phyloP scores from a whole-genome alignment of 2,888 invertebrate genomes.

The Kryphioiulus occultus region DNA sequence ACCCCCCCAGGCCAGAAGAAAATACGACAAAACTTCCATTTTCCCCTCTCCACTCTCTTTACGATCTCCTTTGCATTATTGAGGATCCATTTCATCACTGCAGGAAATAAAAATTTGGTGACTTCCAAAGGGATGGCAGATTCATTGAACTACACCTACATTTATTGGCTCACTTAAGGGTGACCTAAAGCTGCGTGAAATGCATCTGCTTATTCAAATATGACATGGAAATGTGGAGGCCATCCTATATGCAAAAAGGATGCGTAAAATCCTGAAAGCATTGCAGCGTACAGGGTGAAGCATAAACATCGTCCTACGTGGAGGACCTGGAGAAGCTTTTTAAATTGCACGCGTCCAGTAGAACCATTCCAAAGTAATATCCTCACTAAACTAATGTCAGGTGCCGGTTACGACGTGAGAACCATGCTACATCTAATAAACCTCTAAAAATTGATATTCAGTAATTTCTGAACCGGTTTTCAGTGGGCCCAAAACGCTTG shows the following conservation, averaged over 20 bases:
- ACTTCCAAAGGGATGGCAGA: not conserved
- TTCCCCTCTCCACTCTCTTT: not conserved
- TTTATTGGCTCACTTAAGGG: conserved; percentile 39
- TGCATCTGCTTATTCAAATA: conserved; percentile 1
- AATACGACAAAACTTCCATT: not conserved
- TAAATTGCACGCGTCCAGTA: too few relatives aligned
- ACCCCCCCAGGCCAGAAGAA: not conserved
- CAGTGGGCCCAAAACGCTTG: too few relatives aligned
- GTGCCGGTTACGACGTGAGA: too few relatives aligned
- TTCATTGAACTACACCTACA: conserved; percentile 32
- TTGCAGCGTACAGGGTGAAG: not conserved
- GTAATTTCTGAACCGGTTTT: too few relatives aligned
- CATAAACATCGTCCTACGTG: too few relatives aligned
- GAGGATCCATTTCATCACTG: conserved; percentile 39
- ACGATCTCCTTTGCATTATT: conserved; percentile 35
- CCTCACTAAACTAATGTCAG: too few relatives aligned
- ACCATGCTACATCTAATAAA: too few relatives aligned
- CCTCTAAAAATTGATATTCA: too few relatives aligned
- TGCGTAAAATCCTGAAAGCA: too few relatives aligned
- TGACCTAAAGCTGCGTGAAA: not conserved
- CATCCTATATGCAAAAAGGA: too few relatives aligned
- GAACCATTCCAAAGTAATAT: too few relatives aligned
- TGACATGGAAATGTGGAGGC: not conserved
- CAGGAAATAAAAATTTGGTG: conserved; percentile 25
- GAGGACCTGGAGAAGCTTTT: too few relatives aligned